Percentiles rank a stretch among this genome's conserved stretches.
Conservation (phyloP, 2,888 invertebrate species). For the Micropterix aruncella region DNA sequence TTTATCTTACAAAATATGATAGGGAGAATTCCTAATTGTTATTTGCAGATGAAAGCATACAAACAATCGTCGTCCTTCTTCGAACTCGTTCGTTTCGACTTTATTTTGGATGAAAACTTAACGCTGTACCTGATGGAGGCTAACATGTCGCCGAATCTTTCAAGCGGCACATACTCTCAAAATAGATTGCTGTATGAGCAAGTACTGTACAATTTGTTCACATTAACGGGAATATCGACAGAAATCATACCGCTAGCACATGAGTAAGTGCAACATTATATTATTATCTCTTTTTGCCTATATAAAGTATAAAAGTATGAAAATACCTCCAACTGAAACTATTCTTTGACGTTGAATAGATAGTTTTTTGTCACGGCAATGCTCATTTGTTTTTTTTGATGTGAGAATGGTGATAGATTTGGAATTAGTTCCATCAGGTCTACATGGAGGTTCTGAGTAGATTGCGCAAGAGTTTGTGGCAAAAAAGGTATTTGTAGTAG, state of each 20-base stretch:
- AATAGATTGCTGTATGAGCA: slow-evolving; percentile 86
- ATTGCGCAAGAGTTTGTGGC: too few species aligned
- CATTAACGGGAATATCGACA: slow-evolving; percentile 60
- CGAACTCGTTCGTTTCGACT: slow-evolving; percentile 90
- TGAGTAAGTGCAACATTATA: slow-evolving; percentile 22
- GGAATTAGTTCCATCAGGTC: too few species aligned
- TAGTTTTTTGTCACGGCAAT: too few species aligned
- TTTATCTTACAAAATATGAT: too few species aligned
- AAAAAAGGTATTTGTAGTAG: too few species aligned
- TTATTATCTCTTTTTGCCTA: slow-evolving; percentile 2
- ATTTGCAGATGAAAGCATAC: slow-evolving; percentile 28
- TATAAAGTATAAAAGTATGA: too few species aligned
- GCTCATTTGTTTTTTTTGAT: too few species aligned
- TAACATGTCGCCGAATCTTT: slow-evolving; percentile 97
- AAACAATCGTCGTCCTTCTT: slow-evolving; percentile 47
- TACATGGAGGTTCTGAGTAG: too few species aligned
- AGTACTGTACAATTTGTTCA: slow-evolving; percentile 71
- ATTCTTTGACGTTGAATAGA: too few species aligned
- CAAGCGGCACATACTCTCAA: slow-evolving; percentile 82
- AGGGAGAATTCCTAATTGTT: too few species aligned
- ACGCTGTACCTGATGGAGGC: slow-evolving; percentile 87
- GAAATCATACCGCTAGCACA: slow-evolving; percentile 26
- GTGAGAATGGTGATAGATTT: too few species aligned
- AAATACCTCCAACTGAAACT: too few species aligned
- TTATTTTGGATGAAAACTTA: slow-evolving; percentile 77